phyloP scores from a whole-genome alignment of 2,797 vertebrate species.

The Fundulus diaphanus region DNA sequence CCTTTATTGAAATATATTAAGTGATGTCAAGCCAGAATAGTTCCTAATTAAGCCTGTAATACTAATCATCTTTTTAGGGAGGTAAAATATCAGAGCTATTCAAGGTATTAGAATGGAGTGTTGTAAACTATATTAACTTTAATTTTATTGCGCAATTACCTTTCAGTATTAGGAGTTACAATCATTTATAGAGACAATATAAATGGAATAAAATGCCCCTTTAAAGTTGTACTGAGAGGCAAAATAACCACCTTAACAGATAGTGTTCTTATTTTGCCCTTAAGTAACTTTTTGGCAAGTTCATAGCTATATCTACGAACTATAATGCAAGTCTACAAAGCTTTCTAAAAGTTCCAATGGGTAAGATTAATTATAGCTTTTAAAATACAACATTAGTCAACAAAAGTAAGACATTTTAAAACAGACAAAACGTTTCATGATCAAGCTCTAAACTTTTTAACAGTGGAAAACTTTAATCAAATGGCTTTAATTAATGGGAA shows the following conservation, averaged over 20 bases:
- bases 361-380: not conserved
- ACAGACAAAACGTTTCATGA: not conserved
- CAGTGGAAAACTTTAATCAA: too few species aligned
- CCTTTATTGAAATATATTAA: not conserved
- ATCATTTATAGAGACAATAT: not conserved
- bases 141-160: not conserved
- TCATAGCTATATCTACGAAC: not conserved
- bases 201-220: not conserved
- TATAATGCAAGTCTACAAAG: not conserved
- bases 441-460: not conserved
- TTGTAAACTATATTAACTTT: not conserved
- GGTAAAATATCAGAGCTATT: not conserved
- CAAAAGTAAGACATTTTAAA: not conserved
- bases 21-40: not conserved
- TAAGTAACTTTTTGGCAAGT: not conserved
- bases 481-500: not conserved
- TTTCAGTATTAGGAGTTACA: not conserved
- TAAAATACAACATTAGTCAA: not conserved
- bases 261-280: not conserved
- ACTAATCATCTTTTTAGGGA: not conserved
- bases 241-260: not conserved
- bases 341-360: too few species aligned
- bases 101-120: not conserved
- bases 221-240: not conserved
- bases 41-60: not conserved